A percentile compares a stretch with the other conserved stretches of the same genome.
Evolutionary conservation across 2,113 vertebrate genomes (phyloP).

Genomic region (Lucifuga dentata): DNA sequence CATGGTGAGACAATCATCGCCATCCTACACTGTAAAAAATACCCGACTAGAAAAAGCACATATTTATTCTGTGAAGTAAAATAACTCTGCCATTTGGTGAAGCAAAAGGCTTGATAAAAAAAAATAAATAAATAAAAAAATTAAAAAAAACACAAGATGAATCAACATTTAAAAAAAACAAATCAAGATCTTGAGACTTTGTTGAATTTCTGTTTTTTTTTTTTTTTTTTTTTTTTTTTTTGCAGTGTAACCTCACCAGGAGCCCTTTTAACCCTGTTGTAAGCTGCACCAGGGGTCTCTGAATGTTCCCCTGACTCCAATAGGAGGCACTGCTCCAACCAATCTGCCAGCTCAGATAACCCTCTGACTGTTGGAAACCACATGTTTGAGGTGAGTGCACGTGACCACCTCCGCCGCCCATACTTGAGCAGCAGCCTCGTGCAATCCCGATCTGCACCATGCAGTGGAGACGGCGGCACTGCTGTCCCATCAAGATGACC

Average conservation of each 20-base stretch:
- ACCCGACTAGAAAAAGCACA: too few relatives aligned
- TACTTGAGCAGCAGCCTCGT: slow-evolving; percentile 78
- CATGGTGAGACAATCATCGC: slow-evolving; percentile 50
- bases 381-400: slow-evolving; percentile 79
- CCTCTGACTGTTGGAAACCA: slow-evolving; percentile 74
- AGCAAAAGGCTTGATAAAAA: too few relatives aligned
- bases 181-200: too few relatives aligned
- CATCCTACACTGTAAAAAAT: slow-evolving; percentile 14
- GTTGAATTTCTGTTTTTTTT: too few relatives aligned
- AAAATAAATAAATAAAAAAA: too few relatives aligned
- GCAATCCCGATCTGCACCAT: slow-evolving; percentile 88
- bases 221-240: too few relatives aligned
- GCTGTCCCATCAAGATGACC: slow-evolving; percentile 96
- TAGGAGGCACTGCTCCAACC: slow-evolving; percentile 72
- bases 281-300: slow-evolving; percentile 83
- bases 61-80: too few relatives aligned
- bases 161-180: too few relatives aligned
- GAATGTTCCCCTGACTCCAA: slow-evolving; percentile 80
- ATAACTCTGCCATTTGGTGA: too few relatives aligned
- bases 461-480: slow-evolving; percentile 97
- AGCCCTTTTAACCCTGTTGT: slow-evolving; percentile 40
- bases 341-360: slow-evolving; percentile 77
- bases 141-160: too few relatives aligned
- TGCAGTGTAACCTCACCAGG: slow-evolving; percentile 86
- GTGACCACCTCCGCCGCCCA: slow-evolving; percentile 66